These are phyloP conservation scores for Eupithecia vulgata DNA, from an alignment of 2,888 invertebrate genomes.

Conservation along the genomic window DNA sequence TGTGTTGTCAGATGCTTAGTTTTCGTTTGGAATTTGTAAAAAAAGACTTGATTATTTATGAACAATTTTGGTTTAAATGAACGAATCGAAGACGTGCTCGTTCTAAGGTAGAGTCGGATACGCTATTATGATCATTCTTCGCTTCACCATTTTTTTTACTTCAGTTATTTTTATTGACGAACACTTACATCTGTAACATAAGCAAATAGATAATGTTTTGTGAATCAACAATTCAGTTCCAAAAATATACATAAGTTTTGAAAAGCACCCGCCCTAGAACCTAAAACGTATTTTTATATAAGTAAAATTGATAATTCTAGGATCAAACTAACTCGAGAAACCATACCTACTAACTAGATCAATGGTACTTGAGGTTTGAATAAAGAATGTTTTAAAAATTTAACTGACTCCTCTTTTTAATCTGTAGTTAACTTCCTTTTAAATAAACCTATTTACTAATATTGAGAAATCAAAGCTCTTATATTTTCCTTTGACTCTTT, in stretches of 20 bases:
- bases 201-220: too few species aligned
- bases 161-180: not conserved
- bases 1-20: constrained; percentile 57
- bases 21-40: constrained; percentile 49
- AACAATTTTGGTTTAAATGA: not conserved
- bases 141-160: not conserved
- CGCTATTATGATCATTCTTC: not conserved
- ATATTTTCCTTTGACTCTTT: not conserved
- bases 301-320: not conserved
- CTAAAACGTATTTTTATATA: not conserved
- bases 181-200: not conserved
- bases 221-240: too few species aligned
- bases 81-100: not conserved
- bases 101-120: not conserved
- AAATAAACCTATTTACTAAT: not conserved
- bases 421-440: not conserved
- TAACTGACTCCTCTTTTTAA: not conserved
- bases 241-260: not conserved
- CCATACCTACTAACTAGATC: not conserved
- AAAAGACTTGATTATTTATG: constrained; percentile 10
- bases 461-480: not conserved
- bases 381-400: not conserved
- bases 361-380: not conserved
- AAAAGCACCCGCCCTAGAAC: not conserved
- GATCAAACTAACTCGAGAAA: not conserved